Evolutionary conservation across 1,140 invertebrate species (phyloP), one percentile per base, ranked within the genome.

Genomic region (Drosophila biarmipes): DNA sequence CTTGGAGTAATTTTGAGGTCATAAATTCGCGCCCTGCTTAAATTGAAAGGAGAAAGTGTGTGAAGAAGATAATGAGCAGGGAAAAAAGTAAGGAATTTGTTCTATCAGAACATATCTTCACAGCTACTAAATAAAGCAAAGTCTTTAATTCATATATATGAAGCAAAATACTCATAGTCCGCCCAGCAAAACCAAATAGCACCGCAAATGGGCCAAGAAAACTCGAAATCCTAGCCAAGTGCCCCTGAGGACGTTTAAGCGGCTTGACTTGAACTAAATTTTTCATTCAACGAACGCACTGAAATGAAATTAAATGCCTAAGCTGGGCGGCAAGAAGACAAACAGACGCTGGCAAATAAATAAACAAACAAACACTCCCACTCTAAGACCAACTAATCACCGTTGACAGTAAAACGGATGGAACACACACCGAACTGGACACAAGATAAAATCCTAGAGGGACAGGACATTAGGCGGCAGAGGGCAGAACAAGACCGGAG

Each of bases 331-430:
- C 15, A 42, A 35, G 34, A 52, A 40, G 63, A 67, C 43, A 46
- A 46, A 29, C 35, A 38, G 58, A 38, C 35, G 38, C 21, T 46
- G 15, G 29, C 14, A 57, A 24, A 68, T 51, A 31, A 35, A 42
- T 29, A 51, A 17, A 62, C 51, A 73, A 27, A 37, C n/a, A 43
- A 2, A 48, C 29, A 21, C 15, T 6, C 71, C 38, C 53, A 54
- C 40, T 75, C 78, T 79, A 82, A 86, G 63, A 63, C 82, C 71
- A 78, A 86, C 84, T 86, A 86, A 86, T 86, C 82, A 75, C 82
- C 75, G 82, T 72, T 72, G 84, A 72, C 78, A 78, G 61, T 62
- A 78, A 68, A 73, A 27, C 43, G 59, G 77, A 86, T 69, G 48
- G 67, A 74, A 64, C 31, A 64, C 57, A 82, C 49, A 62, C 68